phyloP scores from a whole-genome alignment of 2,888 invertebrate species.

The Cataglyphis albicans region DNA sequence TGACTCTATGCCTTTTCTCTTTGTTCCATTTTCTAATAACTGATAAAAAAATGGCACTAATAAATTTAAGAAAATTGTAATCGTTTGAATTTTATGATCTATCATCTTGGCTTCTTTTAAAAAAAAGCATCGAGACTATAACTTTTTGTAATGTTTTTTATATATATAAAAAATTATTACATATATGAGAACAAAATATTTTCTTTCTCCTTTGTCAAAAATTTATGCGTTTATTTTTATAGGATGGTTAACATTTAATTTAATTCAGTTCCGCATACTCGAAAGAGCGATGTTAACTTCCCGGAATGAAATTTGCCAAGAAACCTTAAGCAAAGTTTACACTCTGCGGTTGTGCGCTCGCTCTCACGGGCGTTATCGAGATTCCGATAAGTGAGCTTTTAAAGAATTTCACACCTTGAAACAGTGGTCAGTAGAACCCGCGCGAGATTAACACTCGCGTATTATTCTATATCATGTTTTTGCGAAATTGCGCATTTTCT shows the following conservation, averaged over 20 bases:
- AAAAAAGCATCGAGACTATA: neutral
- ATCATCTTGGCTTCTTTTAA: neutral
- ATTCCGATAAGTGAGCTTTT: conserved; percentile 39
- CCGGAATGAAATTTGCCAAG: conserved; percentile 41
- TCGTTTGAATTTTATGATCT: neutral
- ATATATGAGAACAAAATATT: neutral
- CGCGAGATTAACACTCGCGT: neutral
- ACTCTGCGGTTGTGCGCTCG: conserved; percentile 4
- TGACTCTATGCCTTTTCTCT: neutral
- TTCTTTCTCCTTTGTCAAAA: neutral
- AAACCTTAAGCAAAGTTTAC: conserved; percentile 48
- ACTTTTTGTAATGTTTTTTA: neutral
- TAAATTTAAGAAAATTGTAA: neutral
- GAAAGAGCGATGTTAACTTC: conserved; percentile 30
- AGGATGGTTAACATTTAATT: conserved; percentile 39
- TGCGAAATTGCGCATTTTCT: neutral
- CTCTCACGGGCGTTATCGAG: conserved; percentile 26
- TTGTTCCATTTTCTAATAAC: neutral
- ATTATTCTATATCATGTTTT: neutral
- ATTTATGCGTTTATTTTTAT: neutral
- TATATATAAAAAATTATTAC: neutral
- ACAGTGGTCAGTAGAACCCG: neutral
- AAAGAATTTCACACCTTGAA: conserved; percentile 35
- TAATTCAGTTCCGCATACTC: neutral
- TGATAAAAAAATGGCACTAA: neutral